Base-by-base conservation (phyloP, 2,888 invertebrate genomes). In the Perdita meconis region DNA sequence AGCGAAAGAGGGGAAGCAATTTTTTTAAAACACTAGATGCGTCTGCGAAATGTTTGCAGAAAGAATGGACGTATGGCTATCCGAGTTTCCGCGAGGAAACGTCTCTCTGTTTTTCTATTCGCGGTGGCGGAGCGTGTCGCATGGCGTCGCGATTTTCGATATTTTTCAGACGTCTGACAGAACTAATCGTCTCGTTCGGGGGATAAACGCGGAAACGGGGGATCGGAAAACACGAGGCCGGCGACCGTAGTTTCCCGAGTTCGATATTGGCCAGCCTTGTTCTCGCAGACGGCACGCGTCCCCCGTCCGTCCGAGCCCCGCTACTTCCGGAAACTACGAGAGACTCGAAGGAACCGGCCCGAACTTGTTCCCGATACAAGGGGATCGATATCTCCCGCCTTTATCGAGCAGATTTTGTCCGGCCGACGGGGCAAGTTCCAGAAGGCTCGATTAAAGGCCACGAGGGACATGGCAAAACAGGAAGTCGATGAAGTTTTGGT, bases 231-330 rank as follows among this genome's bases (percentile, higher is more conserved):
- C 47, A 56, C 16, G 38, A 38, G 2, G 44, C 26, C 19, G 50
- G 19, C 22, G 38, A 34, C 5, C 12, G 42, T 66, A 71, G 60
- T 61, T 34, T 55, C 44, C 24, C 34, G 65, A 73, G 61, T 72
- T 57, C 30, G 72, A 78, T 85, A 85, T 85, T 84, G 83, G 82
- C 70, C 40, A 53, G 59, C 30, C 82, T 67, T 85, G 83, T 85
- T 63, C 63, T 73, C 53, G 73, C 85, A 85, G 82, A 79, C 83
- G 85, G 82, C 85, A 85, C 85, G 82, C 81, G 72, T 73, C 47
- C 77, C 64, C 85, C 85, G 85, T 85, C 85, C 85, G 85, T 85
- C 85, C 82, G 72, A 61, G n/a, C 36, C 22, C n/a, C 44, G 67
- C 67, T 80, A 55, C 57, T 69, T 47, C 67, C 59, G 66, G 55